phyloP scores from a whole-genome alignment of 2,797 vertebrate genomes.

The Denticeps clupeoides region DNA sequence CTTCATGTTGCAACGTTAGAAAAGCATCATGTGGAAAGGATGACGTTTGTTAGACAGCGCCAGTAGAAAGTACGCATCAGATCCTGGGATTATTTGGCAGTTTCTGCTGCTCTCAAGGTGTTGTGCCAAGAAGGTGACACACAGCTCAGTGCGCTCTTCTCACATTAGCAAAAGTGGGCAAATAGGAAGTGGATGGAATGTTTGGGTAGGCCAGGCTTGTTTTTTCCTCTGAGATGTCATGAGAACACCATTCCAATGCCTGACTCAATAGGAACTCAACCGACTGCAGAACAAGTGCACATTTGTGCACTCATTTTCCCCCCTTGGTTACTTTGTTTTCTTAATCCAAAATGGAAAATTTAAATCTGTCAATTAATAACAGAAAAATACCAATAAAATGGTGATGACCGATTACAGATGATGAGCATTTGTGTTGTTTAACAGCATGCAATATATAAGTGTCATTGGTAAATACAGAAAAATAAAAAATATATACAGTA shows the following conservation, averaged over 20 bases:
- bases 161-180: background rate
- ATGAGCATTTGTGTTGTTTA: constrained; percentile 7
- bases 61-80: background rate
- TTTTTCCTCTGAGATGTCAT: constrained; percentile 24
- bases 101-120: background rate
- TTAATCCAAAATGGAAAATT: too few relatives aligned
- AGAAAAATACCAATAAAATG: too few relatives aligned
- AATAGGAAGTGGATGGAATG: background rate
- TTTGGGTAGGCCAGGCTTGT: constrained; percentile 7
- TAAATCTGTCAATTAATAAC: too few relatives aligned
- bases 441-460: too few relatives aligned
- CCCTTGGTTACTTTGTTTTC: too few relatives aligned
- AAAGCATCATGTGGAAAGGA: background rate
- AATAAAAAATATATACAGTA: too few relatives aligned
- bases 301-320: too few relatives aligned
- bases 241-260: constrained; percentile 19
- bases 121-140: background rate
- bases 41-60: background rate
- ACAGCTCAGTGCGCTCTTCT: background rate
- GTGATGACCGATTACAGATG: constrained; percentile 1
- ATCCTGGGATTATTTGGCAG: background rate
- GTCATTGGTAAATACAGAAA: too few relatives aligned
- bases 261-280: constrained; percentile 15
- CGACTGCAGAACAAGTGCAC: too few relatives aligned
- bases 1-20: background rate